Evolutionary conservation across 2,113 vertebrate genomes (phyloP), one percentile per base, ranked within the genome.

Genomic region (Accipiter cooperii): DNA sequence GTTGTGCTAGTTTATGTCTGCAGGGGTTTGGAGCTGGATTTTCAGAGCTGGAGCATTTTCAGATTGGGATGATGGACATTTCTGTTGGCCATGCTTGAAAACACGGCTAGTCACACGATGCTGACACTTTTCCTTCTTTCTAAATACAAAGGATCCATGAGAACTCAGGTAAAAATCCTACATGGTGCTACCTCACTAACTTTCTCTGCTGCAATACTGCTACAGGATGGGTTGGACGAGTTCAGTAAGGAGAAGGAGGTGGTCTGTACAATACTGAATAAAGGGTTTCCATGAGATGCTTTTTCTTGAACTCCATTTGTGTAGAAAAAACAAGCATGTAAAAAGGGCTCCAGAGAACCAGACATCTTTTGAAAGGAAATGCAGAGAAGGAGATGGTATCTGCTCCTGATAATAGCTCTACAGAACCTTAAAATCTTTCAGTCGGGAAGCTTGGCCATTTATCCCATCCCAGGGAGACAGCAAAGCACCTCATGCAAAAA

Each of bases 51-150:
- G 24, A 60, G 14, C 8, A 38, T 71, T 88, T 92, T 73, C 52
- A 64, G 4, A 3, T 3, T 51, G 70, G 17, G 17, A 38, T 8
- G 6, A 36, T 8, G 28, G 42, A 63, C 6, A 1, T 52, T 84
- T 55, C 64, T 84, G 24, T 10, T 47, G 54, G 44, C 33, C 3
- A 0, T 4, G 11, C 25, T 40, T 78, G 64, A 65, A 74, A 75
- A 54, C 0, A 1, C 15, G 8, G 17, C 38, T 55, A 18, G 21
- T 22, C n/a, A 47, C 63, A 38, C 0, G 0, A 34, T 10, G 33
- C 24, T 90, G 55, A 63, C 25, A 5, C 5, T 71, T 52, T 12
- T 71, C 28, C 60, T 74, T 78, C 49, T 58, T 58, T 71, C 38
- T 38, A n/a, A 20, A n/a, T 4, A 28, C 11, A 71, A 75, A 75